Evolutionary conservation across 2,888 invertebrate genomes (phyloP), one percentile per base, ranked within the genome.

Genomic region (Barypeithes pellucidus): DNA sequence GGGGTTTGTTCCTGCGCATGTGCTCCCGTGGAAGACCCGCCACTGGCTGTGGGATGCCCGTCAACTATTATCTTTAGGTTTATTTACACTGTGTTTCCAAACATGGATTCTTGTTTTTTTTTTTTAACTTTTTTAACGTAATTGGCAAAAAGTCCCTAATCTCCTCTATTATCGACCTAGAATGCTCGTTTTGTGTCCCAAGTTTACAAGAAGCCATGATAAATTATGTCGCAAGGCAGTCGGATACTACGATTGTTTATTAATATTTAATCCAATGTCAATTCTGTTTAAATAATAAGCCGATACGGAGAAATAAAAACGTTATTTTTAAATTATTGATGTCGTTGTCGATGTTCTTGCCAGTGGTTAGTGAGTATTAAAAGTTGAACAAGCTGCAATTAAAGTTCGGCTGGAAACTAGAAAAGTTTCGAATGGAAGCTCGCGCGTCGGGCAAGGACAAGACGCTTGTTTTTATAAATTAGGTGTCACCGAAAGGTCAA

Each of bases 171-270:
- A 41, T 67, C 54, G 54, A 57, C 54, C 29, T 52, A 52, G 22
- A 52, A 24, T n/a, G 52, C 29, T 52, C 12, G 59, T 59, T 59
- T 39, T 39, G 59, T 52, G 29, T 29, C 52, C 52, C 52, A 29
- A 52, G 29, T 52, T 52, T 29, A 52, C 29, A 52, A 52, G 52
- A 52, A 52, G 29, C 24, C 52, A n/a, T 52, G 52, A 52, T 52
- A 52, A 52, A 52, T 52, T 52, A 52, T 52, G n/a, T 8, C 29
- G 50, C 22, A 22, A 50, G 12, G 8, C 29, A 14, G 14, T 14
- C 14, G 20, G 47, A 47, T 29, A 52, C 24, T 3, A 52, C 29
- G 29, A n/a, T 29, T 24, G 52, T 52, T 52, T 52, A 29, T 52
- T 52, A 29, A 29, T 52, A 29, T 29, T 52, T 14, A 29, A 29